A percentile compares a stretch with the other conserved stretches of the same genome.
Evolutionary conservation across 2,888 invertebrate species (phyloP).

Genomic region (Baronia brevicornis): DNA sequence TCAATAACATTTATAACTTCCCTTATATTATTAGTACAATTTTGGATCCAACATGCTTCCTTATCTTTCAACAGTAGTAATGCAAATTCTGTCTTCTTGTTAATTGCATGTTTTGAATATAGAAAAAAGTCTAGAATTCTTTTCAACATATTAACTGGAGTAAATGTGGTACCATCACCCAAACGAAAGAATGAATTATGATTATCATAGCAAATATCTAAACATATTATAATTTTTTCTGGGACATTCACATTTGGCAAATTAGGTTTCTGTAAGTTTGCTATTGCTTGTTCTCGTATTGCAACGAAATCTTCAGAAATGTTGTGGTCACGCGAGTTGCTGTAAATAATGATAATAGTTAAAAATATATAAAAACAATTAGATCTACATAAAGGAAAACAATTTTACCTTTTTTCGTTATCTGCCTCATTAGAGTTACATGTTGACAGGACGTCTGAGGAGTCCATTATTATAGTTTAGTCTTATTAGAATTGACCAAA

Average conservation of each 20-base stretch:
- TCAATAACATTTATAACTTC: constrained; percentile 75
- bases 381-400: background rate
- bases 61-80: constrained; percentile 73
- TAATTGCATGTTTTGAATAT: constrained; percentile 76
- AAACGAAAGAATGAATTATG: constrained; percentile 68
- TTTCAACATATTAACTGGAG: constrained; percentile 78
- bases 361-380: constrained; percentile 1
- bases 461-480: no score
- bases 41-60: constrained; percentile 70
- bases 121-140: constrained; percentile 78
- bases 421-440: constrained; percentile 24
- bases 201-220: constrained; percentile 77
- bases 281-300: constrained; percentile 51
- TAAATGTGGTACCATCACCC: constrained; percentile 70
- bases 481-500: no score
- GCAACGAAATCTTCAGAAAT: constrained; percentile 28
- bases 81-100: constrained; percentile 78
- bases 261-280: constrained; percentile 60
- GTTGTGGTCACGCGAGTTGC: constrained; percentile 11
- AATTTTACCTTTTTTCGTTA: constrained; percentile 16
- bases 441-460: constrained; percentile 33
- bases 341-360: constrained; percentile 17
- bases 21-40: constrained; percentile 78
- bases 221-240: constrained; percentile 78
- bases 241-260: constrained; percentile 72